Evolutionary conservation across 2,113 vertebrate genomes (phyloP), one percentile per base, ranked within the genome.

Genomic region (Andinoacara biseriatus): DNA sequence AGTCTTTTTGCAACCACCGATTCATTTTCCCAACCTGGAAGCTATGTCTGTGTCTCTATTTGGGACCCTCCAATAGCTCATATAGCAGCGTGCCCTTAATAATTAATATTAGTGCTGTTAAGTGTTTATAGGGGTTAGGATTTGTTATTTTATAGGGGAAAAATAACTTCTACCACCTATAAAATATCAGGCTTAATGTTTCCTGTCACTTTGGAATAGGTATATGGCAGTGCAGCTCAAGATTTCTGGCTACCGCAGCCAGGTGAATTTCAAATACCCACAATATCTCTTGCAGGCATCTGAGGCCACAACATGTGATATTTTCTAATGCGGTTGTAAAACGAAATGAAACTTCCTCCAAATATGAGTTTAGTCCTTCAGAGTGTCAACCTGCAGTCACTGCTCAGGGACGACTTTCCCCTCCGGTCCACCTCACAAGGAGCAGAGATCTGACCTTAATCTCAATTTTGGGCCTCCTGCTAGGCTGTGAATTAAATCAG

Each of bases 361-460:
- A 58, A 76, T 80, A 84, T 43, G 74, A 90, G 84, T 74, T 79
- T 14, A 86, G 90, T 87, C 85, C 79, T 87, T 86, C 76, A 89
- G 81, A 88, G 82, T 43, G 78, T 87, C 74, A 35, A 89, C 87
- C 88, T 86, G 87, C 85, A 91, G 88, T 81, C 81, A 14, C n/a
- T n/a, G 74, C 85, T 88, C 87, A 87, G 88, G 89, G 93, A 90
- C 79, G 56, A 84, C 72, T 82, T 65, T 43, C 20, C 82, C 90
- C 90, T 78, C 57, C 15, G 77, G 88, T 69, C 58, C 80, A 78
- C 82, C 84, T 83, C 88, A 69, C 80, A 62, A 86, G 80, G 77
- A 91, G 80, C 88, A 62, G 11, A 86, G 67, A 78, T 74, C 89
- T 92, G 91, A 94, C 93, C 91, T 91, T 85, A 86, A 93, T 93